Evolutionary conservation across 2,113 vertebrate species (phyloP).

Genomic region (Corythaeola cristata): DNA sequence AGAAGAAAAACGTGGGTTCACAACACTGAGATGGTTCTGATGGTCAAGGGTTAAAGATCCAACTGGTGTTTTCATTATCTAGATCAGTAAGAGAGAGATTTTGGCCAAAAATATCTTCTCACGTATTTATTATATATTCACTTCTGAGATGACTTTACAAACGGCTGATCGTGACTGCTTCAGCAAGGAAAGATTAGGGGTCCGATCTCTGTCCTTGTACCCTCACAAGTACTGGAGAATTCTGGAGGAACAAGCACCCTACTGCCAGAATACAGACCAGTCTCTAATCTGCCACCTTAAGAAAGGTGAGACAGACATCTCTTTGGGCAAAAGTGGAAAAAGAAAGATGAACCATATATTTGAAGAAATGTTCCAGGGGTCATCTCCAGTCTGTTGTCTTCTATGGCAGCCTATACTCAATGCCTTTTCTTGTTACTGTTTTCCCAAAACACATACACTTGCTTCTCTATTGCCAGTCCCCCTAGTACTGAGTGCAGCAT

Average conservation of each 20-base stretch:
- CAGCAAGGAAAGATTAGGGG: background rate
- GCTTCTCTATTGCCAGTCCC: background rate
- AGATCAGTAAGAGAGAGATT: background rate
- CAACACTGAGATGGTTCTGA: background rate
- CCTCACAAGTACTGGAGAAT: background rate
- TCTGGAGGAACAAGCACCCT: background rate
- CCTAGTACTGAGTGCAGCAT: background rate
- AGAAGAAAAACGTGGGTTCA: background rate
- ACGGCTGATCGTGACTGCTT: background rate
- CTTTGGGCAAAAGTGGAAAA: background rate
- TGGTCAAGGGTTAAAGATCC: background rate
- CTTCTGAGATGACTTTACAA: background rate
- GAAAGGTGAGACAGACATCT: background rate
- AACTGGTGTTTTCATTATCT: background rate
- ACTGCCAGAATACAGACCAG: background rate
- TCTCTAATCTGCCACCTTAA: background rate
- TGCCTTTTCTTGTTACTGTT: background rate
- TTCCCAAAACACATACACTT: background rate
- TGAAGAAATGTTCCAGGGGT: background rate
- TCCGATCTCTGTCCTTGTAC: rapidly evolving
- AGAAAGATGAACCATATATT: background rate
- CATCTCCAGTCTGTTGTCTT: background rate
- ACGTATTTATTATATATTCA: background rate
- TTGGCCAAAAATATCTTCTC: background rate
- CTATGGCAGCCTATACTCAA: background rate